phyloP scores from a whole-genome alignment of 2,797 vertebrate genomes.

The Tadarida brasiliensis region DNA sequence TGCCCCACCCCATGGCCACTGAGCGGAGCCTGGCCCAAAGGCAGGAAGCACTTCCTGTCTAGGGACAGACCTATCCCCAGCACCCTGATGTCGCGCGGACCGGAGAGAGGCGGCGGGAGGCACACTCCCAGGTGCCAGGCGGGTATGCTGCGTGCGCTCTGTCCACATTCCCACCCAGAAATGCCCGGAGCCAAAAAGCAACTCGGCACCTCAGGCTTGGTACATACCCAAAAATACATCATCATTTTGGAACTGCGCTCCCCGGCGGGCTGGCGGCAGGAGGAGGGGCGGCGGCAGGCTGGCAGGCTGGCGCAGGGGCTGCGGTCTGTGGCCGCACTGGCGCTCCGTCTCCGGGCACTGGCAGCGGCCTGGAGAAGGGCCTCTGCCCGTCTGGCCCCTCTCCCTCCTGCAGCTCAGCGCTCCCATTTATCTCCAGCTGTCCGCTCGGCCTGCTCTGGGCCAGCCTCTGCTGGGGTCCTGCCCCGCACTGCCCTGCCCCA shows the following conservation, averaged over 20 bases:
- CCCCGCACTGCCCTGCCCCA: background rate
- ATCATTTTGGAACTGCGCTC: slow-evolving; percentile 57
- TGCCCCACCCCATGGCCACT: too few relatives aligned
- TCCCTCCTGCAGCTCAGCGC: too few relatives aligned
- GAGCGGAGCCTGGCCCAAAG: background rate
- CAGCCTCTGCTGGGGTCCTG: background rate
- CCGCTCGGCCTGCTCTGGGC: background rate
- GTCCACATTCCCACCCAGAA: background rate
- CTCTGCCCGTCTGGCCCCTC: background rate
- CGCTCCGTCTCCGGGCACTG: background rate
- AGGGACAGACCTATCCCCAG: background rate
- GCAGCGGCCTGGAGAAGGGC: background rate
- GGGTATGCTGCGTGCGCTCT: accelerated
- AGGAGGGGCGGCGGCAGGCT: background rate
- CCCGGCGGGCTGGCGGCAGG: background rate
- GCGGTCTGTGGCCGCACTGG: accelerated
- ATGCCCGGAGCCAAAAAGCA: background rate
- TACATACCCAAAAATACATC: slow-evolving; percentile 85
- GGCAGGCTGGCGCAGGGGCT: background rate
- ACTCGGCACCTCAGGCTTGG: background rate
- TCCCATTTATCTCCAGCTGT: background rate
- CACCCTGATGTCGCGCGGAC: too few relatives aligned
- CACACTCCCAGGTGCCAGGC: background rate
- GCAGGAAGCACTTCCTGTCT: background rate
- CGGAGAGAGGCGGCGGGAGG: background rate